Evolutionary conservation across 2,797 vertebrate genomes (phyloP), one percentile per base, ranked within the genome.

Genomic region (Acomys russatus): DNA sequence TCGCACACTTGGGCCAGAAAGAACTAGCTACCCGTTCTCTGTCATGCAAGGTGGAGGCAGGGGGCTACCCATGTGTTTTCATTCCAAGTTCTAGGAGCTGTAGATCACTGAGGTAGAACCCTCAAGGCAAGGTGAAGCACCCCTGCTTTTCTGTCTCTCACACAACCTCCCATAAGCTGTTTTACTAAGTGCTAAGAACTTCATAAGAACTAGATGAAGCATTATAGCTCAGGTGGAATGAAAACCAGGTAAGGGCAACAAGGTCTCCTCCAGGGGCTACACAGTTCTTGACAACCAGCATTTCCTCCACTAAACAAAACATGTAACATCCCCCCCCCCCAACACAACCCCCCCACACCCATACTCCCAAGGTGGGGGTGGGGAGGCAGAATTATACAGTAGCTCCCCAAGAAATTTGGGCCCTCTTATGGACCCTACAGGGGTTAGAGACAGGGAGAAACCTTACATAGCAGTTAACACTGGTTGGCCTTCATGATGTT

Each of bases 401-500:
- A 61, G 15, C 74, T 61, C 85, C 54, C 51, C 49, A 2, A 44
- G 0, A 76, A 73, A 74, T 35, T 35, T 64, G 74, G 51, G 20
- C 15, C 33, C 74, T 90, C 15, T 82, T 44, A 23, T 9, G 49
- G 80, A 30, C 7, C 88, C 63, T 7, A 64, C 20, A 68, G 17
- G 23, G 54, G 30, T 85, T 10, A 33, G 20, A 88, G 76, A 66
- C 7, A 18, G 28, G 49, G 35, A 0, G 59, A 66, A 68, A 1
- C 70, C 82, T 59, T 51, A 66, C 4, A 23, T 59, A 94, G 93
- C 63, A 73, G 61, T 85, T 15, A 28, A 83, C 38, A 71, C 76
- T 95, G 88, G 77, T 61, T 92, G 95, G 94, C 92, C 86, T 79
- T 18, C 64, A 73, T 20, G 14, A 1, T 71, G 73, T 82, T 98